Evolutionary conservation across 2,797 vertebrate genomes (phyloP).

Genomic region (Poecilia velifera): DNA sequence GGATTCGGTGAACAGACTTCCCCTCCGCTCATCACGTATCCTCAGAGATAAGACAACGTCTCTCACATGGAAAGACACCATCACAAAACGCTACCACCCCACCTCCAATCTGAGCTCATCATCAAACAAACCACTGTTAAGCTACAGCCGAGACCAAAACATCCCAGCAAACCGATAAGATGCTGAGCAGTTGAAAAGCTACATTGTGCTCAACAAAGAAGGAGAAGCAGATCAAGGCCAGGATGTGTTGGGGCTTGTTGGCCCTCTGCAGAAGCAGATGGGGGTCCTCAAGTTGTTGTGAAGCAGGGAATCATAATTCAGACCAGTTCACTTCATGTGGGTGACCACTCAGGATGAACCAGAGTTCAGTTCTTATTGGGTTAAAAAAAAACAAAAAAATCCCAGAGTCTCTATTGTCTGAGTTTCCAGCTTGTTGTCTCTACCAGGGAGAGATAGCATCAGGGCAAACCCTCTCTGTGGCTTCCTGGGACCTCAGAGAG

Average conservation of each 20-base stretch:
- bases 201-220: constrained; percentile 77
- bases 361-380: background rate
- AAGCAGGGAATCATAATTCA: constrained; percentile 60
- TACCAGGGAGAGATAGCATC: constrained; percentile 76
- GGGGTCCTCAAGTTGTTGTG: constrained; percentile 60
- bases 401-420: constrained; percentile 61
- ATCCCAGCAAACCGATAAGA: constrained; percentile 78
- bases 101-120: constrained; percentile 41
- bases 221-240: constrained; percentile 48
- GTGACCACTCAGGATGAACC: constrained; percentile 14
- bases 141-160: constrained; percentile 59
- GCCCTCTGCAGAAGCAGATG: constrained; percentile 50
- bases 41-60: constrained; percentile 65
- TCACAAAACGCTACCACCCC: constrained; percentile 35
- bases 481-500: constrained; percentile 52
- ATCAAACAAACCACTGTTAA: constrained; percentile 69
- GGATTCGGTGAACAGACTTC: constrained; percentile 53
- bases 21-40: constrained; percentile 27
- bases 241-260: constrained; percentile 76
- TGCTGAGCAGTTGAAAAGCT: constrained; percentile 63
- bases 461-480: constrained; percentile 50
- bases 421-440: constrained; percentile 55
- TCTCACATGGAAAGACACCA: constrained; percentile 41
- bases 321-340: constrained; percentile 59
- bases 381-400: background rate